Conservation (phyloP, 2,888 invertebrate species). For the Malthinus seriepunctatus region DNA sequence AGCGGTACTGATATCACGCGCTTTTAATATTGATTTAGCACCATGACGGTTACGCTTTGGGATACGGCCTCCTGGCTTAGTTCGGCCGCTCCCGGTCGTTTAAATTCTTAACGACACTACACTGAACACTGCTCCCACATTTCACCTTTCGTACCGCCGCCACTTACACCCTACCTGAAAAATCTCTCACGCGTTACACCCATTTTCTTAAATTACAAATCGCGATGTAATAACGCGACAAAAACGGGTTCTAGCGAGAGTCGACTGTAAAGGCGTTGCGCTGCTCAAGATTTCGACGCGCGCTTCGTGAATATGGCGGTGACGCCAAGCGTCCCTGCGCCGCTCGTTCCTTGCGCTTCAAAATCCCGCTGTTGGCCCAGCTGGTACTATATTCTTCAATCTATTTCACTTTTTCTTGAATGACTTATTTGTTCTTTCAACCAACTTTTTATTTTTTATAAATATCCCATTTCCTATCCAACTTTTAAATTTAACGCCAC, state of each 20-base stretch:
- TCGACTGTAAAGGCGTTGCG: constrained; percentile 34
- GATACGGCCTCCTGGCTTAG: constrained; percentile 25
- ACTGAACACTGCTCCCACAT: constrained; percentile 33
- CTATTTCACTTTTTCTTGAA: background rate
- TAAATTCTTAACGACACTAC: constrained; percentile 21
- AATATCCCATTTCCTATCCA: too few species aligned
- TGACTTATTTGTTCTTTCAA: too few species aligned
- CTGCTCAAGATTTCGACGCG: constrained; percentile 32
- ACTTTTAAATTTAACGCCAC: too few species aligned
- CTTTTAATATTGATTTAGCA: constrained; percentile 35
- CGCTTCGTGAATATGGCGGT: constrained; percentile 41
- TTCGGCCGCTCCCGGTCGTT: constrained; percentile 23
- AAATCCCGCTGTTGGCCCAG: constrained; percentile 27
- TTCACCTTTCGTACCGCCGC: constrained; percentile 35
- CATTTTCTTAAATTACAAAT: constrained; percentile 40
- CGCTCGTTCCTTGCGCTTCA: constrained; percentile 32
- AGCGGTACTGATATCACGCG: constrained; percentile 28
- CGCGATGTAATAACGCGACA: constrained; percentile 35
- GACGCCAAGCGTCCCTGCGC: constrained; percentile 45
- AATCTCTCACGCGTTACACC: constrained; percentile 41
- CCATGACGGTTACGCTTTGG: constrained; percentile 31
- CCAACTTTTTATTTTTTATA: too few species aligned
- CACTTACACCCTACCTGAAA: constrained; percentile 44
- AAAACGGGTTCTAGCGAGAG: constrained; percentile 30
- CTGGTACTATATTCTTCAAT: constrained; percentile 24